Base-by-base conservation (phyloP, 1,140 invertebrate species). In the Phymastichus coffea region DNA sequence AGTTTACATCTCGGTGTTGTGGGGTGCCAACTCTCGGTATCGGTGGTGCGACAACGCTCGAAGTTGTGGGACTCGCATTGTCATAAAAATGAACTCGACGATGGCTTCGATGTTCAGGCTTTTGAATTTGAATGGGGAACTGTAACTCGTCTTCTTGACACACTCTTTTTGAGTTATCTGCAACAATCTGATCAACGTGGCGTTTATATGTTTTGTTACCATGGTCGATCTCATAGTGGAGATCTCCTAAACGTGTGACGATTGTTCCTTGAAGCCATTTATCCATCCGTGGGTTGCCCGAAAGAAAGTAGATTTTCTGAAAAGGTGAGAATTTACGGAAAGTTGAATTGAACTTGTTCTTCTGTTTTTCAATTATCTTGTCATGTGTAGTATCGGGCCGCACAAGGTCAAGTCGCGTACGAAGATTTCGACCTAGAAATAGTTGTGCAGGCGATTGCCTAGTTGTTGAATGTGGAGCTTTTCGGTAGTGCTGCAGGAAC, bases 401-500 rank as follows among this genome's bases (percentile, higher is more conserved):
- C n/a, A n/a, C n/a, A n/a, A n/a, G 22, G 26, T 67, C 55, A 0
- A 67, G 57, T 1, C 46, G 35, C 1, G 57, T 68, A 0, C 63
- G 48, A 0, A 63, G n/a, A 3, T 37, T 53, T 0, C 57, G 51
- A 8, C 47, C 47, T 0, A 68, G 33, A 30, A 66, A 68, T 0
- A 63, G 41, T 20, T 59, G 33, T 3, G 55, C 26, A 1, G 64
- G 48, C 0, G 61, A 12, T 41, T 44, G 49, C 0, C 47, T 43
- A 0, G 67, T 68, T 0, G 64, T 66, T 0, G 58, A 25, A 14
- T 66, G 61, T 0, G 61, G 59, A 0, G 62, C 57, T 35, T 63
- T 66, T 8, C 63, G 19, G 26, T 60, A 64, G n/a, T 69, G 63
- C 1, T 38, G 44, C 0, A 69, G 22, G 19, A 66, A 66, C 19